Conservation (phyloP, 2,797 vertebrate genomes). For the Lophotriccus pileatus region DNA sequence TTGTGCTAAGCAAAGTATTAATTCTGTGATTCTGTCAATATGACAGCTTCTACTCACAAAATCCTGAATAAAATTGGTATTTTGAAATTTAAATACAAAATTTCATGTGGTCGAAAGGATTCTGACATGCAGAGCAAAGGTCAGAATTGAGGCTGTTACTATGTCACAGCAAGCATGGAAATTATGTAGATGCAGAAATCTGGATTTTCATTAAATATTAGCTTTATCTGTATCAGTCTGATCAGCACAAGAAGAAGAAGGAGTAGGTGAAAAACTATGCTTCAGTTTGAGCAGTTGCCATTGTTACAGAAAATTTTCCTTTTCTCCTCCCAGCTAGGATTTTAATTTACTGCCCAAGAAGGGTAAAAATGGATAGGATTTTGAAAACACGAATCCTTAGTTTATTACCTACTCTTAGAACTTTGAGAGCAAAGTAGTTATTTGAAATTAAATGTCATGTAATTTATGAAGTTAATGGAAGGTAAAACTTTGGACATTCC, state of each 20-base stretch:
- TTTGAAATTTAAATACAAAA: neutral
- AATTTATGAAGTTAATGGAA: conserved; percentile 44
- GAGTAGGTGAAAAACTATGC: neutral
- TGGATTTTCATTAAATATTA: neutral
- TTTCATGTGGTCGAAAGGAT: neutral
- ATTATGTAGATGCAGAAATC: neutral
- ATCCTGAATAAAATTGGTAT: neutral
- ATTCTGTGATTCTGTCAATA: neutral
- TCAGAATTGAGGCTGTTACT: neutral
- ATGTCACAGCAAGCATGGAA: neutral
- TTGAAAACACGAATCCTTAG: neutral
- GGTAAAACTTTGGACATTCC: conserved; percentile 36
- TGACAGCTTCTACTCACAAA: neutral
- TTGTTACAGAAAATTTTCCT: neutral
- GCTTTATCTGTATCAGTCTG: neutral
- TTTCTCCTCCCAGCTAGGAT: neutral
- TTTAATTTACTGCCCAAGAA: neutral
- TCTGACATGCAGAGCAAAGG: neutral
- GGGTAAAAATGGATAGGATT: neutral
- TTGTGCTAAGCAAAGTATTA: neutral
- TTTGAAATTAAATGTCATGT: neutral
- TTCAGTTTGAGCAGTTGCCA: neutral
- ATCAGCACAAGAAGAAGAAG: neutral
- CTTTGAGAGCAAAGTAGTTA: neutral
- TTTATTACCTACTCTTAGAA: neutral